These are phyloP conservation scores for Heterodera carotae DNA, from an alignment of 1,140 invertebrate genomes.

Conservation along the genomic window DNA sequence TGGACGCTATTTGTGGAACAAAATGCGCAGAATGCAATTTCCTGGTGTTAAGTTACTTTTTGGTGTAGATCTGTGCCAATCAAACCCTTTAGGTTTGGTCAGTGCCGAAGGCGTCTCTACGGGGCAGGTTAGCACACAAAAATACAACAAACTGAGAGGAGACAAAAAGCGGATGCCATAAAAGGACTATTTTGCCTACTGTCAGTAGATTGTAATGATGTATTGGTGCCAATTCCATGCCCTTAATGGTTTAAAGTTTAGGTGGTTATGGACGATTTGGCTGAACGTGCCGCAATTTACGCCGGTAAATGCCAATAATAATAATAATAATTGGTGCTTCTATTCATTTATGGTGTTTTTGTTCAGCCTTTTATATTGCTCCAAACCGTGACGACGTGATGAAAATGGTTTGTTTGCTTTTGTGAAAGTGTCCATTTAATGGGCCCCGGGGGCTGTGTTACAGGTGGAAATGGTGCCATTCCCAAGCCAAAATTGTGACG, in stretches of 20 bases:
- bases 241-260: too few species aligned
- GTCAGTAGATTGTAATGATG: too few species aligned
- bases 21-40: slow-evolving; percentile 56
- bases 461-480: slow-evolving; percentile 56
- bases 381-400: slow-evolving; percentile 62
- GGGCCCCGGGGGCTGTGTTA: too few species aligned
- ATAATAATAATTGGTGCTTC: background rate
- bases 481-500: slow-evolving; percentile 56
- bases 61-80: background rate
- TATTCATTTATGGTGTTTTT: too few species aligned
- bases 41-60: slow-evolving; percentile 37
- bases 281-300: slow-evolving; percentile 35
- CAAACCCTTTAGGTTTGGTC: slow-evolving; percentile 43
- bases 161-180: background rate
- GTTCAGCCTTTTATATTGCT: slow-evolving; percentile 57
- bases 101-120: slow-evolving; percentile 49
- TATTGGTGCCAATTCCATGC: too few species aligned
- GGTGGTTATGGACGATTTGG: slow-evolving; percentile 41
- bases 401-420: slow-evolving; percentile 56
- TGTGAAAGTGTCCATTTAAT: too few species aligned
- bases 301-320: slow-evolving; percentile 27
- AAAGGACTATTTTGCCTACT: too few species aligned
- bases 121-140: slow-evolving; percentile 24
- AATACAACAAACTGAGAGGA: background rate
- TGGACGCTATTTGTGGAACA: slow-evolving; percentile 56